phyloP scores from a whole-genome alignment of 1,140 invertebrate genomes.

The Tetramorium alpestre region DNA sequence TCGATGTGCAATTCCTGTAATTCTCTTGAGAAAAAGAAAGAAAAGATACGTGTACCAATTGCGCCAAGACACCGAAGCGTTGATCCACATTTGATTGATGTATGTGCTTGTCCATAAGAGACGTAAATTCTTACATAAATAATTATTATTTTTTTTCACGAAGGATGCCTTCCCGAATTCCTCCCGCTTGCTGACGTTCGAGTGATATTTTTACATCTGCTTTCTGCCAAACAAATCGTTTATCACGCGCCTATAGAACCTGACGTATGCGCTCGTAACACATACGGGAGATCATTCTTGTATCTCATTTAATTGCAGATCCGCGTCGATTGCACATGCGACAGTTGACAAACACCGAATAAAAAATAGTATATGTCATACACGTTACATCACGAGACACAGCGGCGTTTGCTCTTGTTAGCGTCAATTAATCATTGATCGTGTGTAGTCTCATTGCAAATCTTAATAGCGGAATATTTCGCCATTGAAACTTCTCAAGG shows the following conservation, averaged over 20 bases:
- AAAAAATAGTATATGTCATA: background rate
- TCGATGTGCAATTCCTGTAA: background rate
- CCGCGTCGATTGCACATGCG: background rate
- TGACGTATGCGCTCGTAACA: background rate
- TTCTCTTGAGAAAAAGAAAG: background rate
- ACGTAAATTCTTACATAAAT: conserved; percentile 5
- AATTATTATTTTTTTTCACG: conserved; percentile 19
- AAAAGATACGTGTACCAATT: background rate
- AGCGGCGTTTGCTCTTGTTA: background rate
- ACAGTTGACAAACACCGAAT: background rate
- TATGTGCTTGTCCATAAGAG: background rate
- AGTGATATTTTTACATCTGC: conserved; percentile 11
- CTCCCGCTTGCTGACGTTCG: background rate
- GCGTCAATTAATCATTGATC: conserved; percentile 18
- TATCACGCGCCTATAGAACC: background rate
- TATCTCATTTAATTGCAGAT: conserved; percentile 12
- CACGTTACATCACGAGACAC: background rate
- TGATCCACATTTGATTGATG: conserved; percentile 14
- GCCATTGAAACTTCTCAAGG: background rate
- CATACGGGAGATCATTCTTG: background rate
- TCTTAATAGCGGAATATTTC: background rate
- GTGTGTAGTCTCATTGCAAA: background rate
- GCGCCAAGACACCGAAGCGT: background rate
- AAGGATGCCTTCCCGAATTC: background rate
- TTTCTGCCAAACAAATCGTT: conserved; percentile 42